phyloP scores from a whole-genome alignment of 2,888 invertebrate genomes.

The Palloptera scutellata region DNA sequence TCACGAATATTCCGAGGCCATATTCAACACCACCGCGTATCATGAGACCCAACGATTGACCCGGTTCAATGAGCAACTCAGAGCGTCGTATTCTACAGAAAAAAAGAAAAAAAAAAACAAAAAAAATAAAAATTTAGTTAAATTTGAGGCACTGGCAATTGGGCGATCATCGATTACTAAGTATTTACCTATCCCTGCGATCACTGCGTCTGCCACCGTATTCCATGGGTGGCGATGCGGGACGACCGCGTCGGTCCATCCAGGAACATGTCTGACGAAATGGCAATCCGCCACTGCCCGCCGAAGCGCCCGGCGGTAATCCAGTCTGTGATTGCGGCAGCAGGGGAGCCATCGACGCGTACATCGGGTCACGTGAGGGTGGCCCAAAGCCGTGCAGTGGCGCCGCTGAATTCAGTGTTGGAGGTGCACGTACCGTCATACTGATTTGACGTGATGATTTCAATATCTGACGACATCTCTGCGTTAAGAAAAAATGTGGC shows the following conservation, averaged over 20 bases:
- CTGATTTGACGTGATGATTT: constrained; percentile 87
- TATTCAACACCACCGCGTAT: constrained; percentile 95
- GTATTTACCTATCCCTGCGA: constrained; percentile 60
- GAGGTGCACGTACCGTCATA: constrained; percentile 87
- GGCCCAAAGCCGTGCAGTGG: constrained; percentile 68
- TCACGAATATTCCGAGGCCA: constrained; percentile 94
- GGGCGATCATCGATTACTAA: background rate
- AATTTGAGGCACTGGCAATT: background rate
- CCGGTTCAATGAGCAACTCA: constrained; percentile 87
- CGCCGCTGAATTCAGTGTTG: constrained; percentile 70
- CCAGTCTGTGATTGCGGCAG: constrained; percentile 54
- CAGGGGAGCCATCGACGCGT: constrained; percentile 62
- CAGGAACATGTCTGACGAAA: constrained; percentile 86
- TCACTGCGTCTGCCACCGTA: constrained; percentile 65
- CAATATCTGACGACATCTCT: constrained; percentile 77
- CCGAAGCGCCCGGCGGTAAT: constrained; percentile 49
- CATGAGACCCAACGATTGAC: constrained; percentile 91
- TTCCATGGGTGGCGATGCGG: constrained; percentile 83
- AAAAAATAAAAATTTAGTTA: background rate
- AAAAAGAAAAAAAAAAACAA: constrained; percentile 41
- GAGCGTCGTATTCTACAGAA: constrained; percentile 72
- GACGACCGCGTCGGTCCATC: constrained; percentile 92
- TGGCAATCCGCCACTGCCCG: constrained; percentile 64
- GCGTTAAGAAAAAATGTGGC: constrained; percentile 65
- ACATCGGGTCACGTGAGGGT: constrained; percentile 63